Evolutionary conservation across 1,140 invertebrate genomes (phyloP).

Genomic region (Drosophila bipectinata): DNA sequence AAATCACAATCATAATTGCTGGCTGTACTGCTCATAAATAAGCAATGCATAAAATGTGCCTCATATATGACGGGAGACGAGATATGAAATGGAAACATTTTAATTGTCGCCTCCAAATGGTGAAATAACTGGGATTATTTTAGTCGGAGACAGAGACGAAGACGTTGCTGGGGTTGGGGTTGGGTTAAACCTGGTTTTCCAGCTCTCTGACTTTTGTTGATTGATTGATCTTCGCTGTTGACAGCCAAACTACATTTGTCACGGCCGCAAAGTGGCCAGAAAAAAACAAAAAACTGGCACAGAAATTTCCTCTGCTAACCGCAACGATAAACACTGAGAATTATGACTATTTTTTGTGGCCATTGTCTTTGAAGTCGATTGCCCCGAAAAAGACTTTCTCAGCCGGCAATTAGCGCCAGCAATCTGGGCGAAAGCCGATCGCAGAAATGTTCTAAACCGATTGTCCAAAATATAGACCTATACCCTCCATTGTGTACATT

Average conservation of each 20-base stretch:
- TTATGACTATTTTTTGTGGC: conserved; percentile 29
- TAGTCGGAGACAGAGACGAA: neutral
- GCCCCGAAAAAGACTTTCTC: conserved; percentile 28
- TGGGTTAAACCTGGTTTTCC: conserved; percentile 42
- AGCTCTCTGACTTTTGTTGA: conserved; percentile 32
- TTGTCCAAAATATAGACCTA: conserved; percentile 20
- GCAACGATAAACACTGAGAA: conserved; percentile 17
- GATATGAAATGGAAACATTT: conserved; percentile 64
- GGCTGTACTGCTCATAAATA: conserved; percentile 43
- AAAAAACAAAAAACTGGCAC: conserved; percentile 42
- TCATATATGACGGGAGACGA: conserved; percentile 7
- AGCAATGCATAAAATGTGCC: conserved; percentile 39
- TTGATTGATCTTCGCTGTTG: conserved; percentile 55
- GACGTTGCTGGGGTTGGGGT: neutral
- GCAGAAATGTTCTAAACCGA: conserved; percentile 23
- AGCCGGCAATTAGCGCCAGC: conserved; percentile 29
- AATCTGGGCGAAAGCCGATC: conserved; percentile 17
- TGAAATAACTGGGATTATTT: conserved; percentile 44
- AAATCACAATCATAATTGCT: conserved; percentile 64
- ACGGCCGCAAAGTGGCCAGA: conserved; percentile 23
- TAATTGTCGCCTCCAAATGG: conserved; percentile 72
- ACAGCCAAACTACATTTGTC: conserved; percentile 72
- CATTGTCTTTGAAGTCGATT: conserved; percentile 29
- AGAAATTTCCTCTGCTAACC: conserved; percentile 23
- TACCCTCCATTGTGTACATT: conserved; percentile 11